phyloP scores from a whole-genome alignment of 2,797 vertebrate genomes.

The Pitangus sulphuratus region DNA sequence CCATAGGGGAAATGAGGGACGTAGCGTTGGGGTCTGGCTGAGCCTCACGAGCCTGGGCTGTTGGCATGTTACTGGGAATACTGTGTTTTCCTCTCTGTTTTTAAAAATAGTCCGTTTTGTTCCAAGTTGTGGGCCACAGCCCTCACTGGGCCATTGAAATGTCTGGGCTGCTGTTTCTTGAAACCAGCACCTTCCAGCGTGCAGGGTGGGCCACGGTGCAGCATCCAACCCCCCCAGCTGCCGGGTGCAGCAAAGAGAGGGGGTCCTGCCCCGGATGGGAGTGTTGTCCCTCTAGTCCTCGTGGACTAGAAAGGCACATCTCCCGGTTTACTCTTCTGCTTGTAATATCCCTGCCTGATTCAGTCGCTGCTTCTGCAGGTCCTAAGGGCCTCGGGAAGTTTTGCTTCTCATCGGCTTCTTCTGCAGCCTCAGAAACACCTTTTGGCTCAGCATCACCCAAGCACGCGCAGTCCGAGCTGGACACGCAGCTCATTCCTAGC shows the following conservation, averaged over 20 bases:
- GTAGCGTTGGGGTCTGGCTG: not conserved
- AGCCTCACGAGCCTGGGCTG: not conserved
- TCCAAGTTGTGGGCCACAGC: not conserved
- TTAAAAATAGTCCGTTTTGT: conserved; percentile 53
- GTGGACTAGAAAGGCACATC: rapidly evolving
- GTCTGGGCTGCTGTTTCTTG: not conserved
- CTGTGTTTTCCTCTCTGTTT: not conserved
- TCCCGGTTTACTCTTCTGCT: not conserved
- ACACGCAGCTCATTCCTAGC: rapidly evolving
- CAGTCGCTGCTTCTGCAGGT: not conserved
- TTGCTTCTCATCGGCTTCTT: not conserved
- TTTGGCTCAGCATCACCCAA: not conserved
- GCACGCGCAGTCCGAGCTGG: not conserved
- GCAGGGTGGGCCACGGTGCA: rapidly evolving
- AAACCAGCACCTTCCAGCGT: not conserved
- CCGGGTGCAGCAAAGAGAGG: not conserved
- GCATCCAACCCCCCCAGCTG: not conserved
- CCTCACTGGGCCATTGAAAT: not conserved
- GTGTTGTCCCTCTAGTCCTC: not conserved
- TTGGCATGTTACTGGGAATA: not conserved
- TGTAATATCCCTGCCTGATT: not conserved
- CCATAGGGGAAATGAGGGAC: not conserved
- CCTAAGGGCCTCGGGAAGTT: not conserved
- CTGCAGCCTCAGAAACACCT: not conserved
- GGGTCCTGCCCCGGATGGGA: not conserved